Conservation (phyloP, 2,888 invertebrate genomes). For the Drosophila antonietae region DNA sequence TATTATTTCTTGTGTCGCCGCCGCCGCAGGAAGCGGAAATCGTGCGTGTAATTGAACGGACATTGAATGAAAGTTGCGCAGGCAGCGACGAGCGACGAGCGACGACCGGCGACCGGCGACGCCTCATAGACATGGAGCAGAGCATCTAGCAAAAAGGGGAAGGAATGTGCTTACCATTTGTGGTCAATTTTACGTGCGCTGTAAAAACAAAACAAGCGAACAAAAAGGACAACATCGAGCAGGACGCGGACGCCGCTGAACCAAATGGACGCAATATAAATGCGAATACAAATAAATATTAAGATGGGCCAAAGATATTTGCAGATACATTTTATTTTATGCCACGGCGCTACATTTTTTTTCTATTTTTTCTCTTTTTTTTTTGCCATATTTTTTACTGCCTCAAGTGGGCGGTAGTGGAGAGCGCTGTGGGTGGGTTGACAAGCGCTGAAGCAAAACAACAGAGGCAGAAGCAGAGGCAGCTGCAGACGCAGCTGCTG, state of each 20-base stretch:
- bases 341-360: constrained; percentile 31
- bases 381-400: constrained; percentile 48
- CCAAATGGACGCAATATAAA: constrained; percentile 54
- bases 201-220: constrained; percentile 69
- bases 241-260: background rate
- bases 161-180: constrained; percentile 57
- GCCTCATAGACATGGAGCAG: constrained; percentile 22
- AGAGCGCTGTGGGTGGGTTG: background rate
- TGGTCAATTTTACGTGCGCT: constrained; percentile 74
- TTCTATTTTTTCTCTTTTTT: background rate
- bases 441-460: constrained; percentile 5
- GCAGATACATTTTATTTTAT: constrained; percentile 76
- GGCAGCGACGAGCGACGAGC: background rate
- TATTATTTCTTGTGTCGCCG: constrained; percentile 56
- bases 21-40: constrained; percentile 77
- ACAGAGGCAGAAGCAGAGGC: constrained; percentile 9
- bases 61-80: constrained; percentile 72
- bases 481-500: background rate
- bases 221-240: constrained; percentile 1
- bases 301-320: constrained; percentile 66
- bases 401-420: background rate
- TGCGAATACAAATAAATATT: constrained; percentile 73
- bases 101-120: constrained; percentile 26
- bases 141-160: background rate
- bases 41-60: constrained; percentile 79